phyloP scores from a whole-genome alignment of 1,140 invertebrate genomes.

The Bombyx mori region DNA sequence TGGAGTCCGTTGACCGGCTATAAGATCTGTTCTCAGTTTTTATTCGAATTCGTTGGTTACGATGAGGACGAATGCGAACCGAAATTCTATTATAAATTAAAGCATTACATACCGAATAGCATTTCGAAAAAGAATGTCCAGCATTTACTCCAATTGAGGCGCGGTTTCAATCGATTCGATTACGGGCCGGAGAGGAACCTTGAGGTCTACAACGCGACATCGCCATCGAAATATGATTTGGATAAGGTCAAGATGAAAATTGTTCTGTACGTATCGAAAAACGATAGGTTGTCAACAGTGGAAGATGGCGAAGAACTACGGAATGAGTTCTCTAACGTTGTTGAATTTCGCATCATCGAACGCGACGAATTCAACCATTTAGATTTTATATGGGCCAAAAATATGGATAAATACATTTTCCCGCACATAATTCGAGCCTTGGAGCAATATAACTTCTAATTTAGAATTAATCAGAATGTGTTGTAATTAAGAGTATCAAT shows the following conservation, averaged over 20 bases:
- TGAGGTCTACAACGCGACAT: slow-evolving; percentile 52
- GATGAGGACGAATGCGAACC: not conserved
- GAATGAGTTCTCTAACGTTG: slow-evolving; percentile 42
- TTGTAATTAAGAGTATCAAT: not conserved
- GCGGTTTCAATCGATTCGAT: slow-evolving; percentile 46
- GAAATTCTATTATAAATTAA: not conserved
- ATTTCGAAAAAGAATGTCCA: not conserved
- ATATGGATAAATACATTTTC: slow-evolving; percentile 3
- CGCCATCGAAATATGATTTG: slow-evolving; percentile 71
- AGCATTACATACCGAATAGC: not conserved
- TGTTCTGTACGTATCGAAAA: slow-evolving; percentile 70
- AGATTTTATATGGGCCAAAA: slow-evolving; percentile 6
- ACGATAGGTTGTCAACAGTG: slow-evolving; percentile 73
- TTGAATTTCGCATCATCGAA: slow-evolving; percentile 2
- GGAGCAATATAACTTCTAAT: not conserved
- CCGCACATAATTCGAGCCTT: not conserved
- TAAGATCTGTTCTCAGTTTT: not conserved
- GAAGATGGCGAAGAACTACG: slow-evolving; percentile 61
- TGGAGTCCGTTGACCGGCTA: too few relatives aligned
- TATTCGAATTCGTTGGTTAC: not conserved
- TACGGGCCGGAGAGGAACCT: slow-evolving; percentile 65
- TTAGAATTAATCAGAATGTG: not conserved
- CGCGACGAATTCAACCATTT: not conserved
- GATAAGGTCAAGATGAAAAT: slow-evolving; percentile 69
- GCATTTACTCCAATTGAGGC: not conserved